A percentile compares a stretch with the other conserved stretches of the same genome.
These are phyloP conservation scores for Apotomis capreana DNA, from an alignment of 2,888 invertebrate genomes.

Conservation along the genomic window DNA sequence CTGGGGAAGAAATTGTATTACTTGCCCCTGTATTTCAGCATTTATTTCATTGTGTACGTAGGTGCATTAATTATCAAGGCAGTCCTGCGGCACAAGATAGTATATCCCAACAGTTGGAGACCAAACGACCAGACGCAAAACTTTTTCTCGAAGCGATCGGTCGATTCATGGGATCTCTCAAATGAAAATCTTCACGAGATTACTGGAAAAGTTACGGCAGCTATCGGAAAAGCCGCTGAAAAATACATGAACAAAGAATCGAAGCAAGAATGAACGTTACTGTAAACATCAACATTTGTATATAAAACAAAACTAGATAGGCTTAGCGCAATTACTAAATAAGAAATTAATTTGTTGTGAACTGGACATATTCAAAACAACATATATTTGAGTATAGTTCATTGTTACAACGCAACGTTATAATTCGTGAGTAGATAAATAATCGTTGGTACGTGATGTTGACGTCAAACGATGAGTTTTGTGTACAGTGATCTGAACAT, in stretches of 20 bases:
- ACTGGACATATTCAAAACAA: slow-evolving; percentile 75
- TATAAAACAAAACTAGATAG: slow-evolving; percentile 42
- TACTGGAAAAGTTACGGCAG: slow-evolving; percentile 74
- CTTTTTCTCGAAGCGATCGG: slow-evolving; percentile 74
- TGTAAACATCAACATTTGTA: slow-evolving; percentile 37
- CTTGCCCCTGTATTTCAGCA: slow-evolving; percentile 89
- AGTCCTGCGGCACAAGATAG: slow-evolving; percentile 88
- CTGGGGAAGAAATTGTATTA: slow-evolving; percentile 90
- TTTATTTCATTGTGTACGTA: slow-evolving; percentile 88
- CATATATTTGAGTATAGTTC: slow-evolving; percentile 69
- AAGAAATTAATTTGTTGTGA: slow-evolving; percentile 61
- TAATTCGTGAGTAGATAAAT: neutral
- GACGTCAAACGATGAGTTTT: neutral
- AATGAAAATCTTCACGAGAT: slow-evolving; percentile 78
- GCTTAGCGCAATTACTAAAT: slow-evolving; percentile 32
- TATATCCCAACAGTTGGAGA: slow-evolving; percentile 83
- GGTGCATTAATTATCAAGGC: slow-evolving; percentile 88
- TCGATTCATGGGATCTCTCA: slow-evolving; percentile 75
- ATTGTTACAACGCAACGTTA: slow-evolving; percentile 67
- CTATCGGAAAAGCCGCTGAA: slow-evolving; percentile 70
- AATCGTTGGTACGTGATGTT: too few species aligned
- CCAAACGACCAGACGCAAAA: slow-evolving; percentile 69
- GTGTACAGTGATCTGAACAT: neutral
- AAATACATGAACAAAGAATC: slow-evolving; percentile 64
- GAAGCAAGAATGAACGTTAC: slow-evolving; percentile 42